A percentile compares a stretch with the other conserved stretches of the same genome.
phyloP scores from a whole-genome alignment of 2,113 vertebrate species.

The Ardeotis arabs region DNA sequence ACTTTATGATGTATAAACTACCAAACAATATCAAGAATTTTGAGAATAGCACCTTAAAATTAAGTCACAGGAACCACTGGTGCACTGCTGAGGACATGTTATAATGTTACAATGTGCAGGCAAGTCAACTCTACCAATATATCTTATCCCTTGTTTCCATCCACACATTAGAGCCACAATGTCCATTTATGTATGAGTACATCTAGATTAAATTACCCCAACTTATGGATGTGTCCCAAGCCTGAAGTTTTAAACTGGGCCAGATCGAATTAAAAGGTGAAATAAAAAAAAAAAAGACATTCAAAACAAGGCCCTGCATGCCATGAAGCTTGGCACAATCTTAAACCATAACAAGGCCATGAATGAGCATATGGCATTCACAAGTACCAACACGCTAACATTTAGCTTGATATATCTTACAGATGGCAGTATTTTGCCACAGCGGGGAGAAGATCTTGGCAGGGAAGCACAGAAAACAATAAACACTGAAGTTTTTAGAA shows the following conservation, averaged over 20 bases:
- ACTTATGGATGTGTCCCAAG: neutral
- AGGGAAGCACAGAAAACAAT: neutral
- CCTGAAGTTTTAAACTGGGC: neutral
- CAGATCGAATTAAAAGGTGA: neutral
- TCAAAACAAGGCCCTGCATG: neutral
- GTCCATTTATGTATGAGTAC: neutral
- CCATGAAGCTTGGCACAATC: neutral
- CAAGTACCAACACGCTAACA: neutral
- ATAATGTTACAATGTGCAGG: neutral
- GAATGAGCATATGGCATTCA: neutral
- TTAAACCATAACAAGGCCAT: neutral
- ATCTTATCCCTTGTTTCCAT: neutral
- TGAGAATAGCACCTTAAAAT: neutral
- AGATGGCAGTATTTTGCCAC: conserved; percentile 23
- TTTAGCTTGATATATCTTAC: neutral
- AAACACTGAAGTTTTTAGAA: conserved; percentile 22
- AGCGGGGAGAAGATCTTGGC: conserved; percentile 14
- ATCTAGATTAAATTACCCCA: neutral
- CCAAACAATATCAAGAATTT: neutral
- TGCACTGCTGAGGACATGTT: neutral
- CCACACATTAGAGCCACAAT: neutral
- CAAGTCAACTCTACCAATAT: neutral
- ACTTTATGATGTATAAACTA: neutral
- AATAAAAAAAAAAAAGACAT: neutral
- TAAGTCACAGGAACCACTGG: neutral